Conservation (phyloP, 2,888 invertebrate genomes). For the Bombylius major region DNA sequence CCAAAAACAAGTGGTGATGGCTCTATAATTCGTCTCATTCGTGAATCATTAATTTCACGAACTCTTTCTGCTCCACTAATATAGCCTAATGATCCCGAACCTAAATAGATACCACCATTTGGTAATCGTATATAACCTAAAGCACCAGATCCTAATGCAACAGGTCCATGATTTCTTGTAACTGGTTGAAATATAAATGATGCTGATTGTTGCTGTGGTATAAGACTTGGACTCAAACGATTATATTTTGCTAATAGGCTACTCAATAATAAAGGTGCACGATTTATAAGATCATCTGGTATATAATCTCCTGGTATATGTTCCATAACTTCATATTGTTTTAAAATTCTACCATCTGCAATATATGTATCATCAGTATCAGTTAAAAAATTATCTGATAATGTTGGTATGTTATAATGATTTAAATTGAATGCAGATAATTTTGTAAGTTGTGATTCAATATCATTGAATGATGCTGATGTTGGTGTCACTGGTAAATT, state of each 20-base stretch:
- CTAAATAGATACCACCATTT: constrained; percentile 34
- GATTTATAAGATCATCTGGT: constrained; percentile 21
- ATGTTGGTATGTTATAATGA: neutral
- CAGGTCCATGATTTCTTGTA: constrained; percentile 16
- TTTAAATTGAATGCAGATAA: neutral
- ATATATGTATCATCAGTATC: constrained; percentile 22
- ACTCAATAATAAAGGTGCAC: constrained; percentile 20
- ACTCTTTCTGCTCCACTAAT: constrained; percentile 29
- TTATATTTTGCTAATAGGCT: constrained; percentile 21
- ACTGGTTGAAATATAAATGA: constrained; percentile 10
- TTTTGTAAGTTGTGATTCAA: constrained; percentile 3
- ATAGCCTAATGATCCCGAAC: constrained; percentile 36
- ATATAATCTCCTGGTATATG: constrained; percentile 31
- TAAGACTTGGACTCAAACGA: constrained; percentile 3
- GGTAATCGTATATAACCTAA: constrained; percentile 33
- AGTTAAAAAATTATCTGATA: constrained; percentile 4
- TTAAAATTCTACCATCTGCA: constrained; percentile 29
- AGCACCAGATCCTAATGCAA: constrained; percentile 36
- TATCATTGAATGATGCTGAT: neutral
- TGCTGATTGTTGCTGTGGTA: neutral
- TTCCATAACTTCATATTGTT: constrained; percentile 36
- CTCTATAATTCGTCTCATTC: constrained; percentile 26
- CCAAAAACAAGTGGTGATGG: constrained; percentile 26
- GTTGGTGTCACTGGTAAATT: neutral
- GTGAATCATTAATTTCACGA: constrained; percentile 24